Percentiles rank a stretch among this genome's conserved stretches.
phyloP scores from a whole-genome alignment of 2,113 vertebrate genomes.

The Rhodinocichla rosea region DNA sequence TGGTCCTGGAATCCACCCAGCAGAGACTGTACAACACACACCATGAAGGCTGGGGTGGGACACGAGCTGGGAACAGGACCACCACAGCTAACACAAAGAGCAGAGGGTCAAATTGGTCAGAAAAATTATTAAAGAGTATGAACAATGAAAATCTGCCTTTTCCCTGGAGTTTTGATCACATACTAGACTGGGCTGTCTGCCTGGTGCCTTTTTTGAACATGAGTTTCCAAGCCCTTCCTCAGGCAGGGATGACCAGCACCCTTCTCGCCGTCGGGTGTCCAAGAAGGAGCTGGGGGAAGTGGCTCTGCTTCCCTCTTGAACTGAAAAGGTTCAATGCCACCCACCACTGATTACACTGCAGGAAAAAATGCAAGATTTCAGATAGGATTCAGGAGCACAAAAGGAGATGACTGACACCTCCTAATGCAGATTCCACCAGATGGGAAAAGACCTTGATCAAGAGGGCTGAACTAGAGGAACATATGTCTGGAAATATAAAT shows the following conservation, averaged over 20 bases:
- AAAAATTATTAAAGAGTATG: background rate
- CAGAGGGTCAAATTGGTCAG: background rate
- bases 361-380: background rate
- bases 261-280: rapidly evolving
- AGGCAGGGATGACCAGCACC: background rate
- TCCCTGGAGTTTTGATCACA: background rate
- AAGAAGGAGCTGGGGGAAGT: background rate
- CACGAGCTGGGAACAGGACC: background rate
- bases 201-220: background rate
- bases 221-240: background rate
- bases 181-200: background rate
- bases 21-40: background rate
- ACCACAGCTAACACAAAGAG: rapidly evolving
- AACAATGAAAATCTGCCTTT: background rate
- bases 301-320: background rate
- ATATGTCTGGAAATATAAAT: background rate
- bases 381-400: background rate
- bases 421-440: background rate
- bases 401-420: background rate
- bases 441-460: background rate
- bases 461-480: background rate
- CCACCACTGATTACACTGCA: background rate
- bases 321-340: background rate
- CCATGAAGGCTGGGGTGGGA: background rate
- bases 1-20: background rate